Base-by-base conservation (phyloP, 37 sponge, comb jelly and placozoan species). In the Geodia barretti region DNA sequence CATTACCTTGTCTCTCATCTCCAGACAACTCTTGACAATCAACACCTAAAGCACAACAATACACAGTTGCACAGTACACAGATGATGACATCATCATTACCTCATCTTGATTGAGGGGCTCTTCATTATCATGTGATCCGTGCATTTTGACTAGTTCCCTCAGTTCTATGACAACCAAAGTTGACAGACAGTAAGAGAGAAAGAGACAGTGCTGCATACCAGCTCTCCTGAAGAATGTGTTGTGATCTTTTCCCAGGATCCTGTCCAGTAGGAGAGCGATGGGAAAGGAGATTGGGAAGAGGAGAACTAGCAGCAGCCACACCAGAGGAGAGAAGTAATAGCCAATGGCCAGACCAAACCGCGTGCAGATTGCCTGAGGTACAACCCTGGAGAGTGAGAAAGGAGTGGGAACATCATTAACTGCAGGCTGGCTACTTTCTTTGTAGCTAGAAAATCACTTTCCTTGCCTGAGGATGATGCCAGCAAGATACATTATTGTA, bases 311-410 rank as follows among this genome's bases (percentile, higher is more conserved):
- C 34, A 94, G 78, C 1, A 87, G 32, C 7, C 78, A 54, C 54
- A 94, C 92, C 19, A 94, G 19, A 78, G 95, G 95, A 40, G 95
- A 84, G 38, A 78, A 84, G 79, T 94, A 94, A 67, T 94, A 94
- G 41, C 95, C 95, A 80, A 94, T 94, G 35, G 95, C 92, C 60
- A 94, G 77, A 0, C 95, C 92, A 84, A 77, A 94, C 28, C 95
- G 63, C 23, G 95, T 91, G 60, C 95, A 94, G 39, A 94, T 32
- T 3, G 95, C 95, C 75, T 94, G 95, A 29, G 95, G 95, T 35
- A 94, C 71, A 19, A 94, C 84, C 77, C 94, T 93, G 60, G 17
- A 34, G 41, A n/a, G 33, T 3, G 62, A 11, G 64, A 72, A 59
- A 59, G 43, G 70, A 4, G 24, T 25, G 80, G 60, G 70, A 21